Base-by-base conservation (phyloP, 2,888 invertebrate species). In the Biston stratarius region DNA sequence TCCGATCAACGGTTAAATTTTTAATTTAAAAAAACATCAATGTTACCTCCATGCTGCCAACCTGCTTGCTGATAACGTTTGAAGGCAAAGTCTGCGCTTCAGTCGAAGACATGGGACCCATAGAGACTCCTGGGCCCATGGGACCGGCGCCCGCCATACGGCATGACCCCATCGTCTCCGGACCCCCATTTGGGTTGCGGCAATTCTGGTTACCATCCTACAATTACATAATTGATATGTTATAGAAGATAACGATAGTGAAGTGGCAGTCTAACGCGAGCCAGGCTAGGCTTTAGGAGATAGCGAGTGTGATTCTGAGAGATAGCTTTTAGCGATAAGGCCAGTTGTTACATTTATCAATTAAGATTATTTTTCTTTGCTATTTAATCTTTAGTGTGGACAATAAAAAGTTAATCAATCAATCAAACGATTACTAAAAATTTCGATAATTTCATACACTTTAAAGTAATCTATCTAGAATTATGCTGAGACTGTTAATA, bases 31-130 rank as follows among this genome's bases (percentile, higher is more conserved):
- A 58, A 47, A 61, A 42, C 8, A 67, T 74, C 70, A 77, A 78
- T 78, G 75, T 86, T 90, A 97, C 97, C 94, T 97, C 97, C 95
- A 97, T 96, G 73, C 96, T 96, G 74, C 96, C 95, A 36, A 95
- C 92, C 83, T 97, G 97, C 86, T 97, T 97, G 85, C 95, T 96
- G 79, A 97, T 96, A 69, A 97, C 96, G 86, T 97, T 97, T 74
- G 96, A 96, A 42, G 96, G 96, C 80, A 97, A 88, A 12, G 97
- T 96, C 85, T 97, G 97, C 48, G 96, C 95, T 80, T 96, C 96
- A 65, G 95, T 94, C 47, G 85, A 83, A 0, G 95, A 94, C 93
- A 93, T 92, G 51, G 90, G 86, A 5, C 92, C 92, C 92, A 93
- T 92, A 0, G 92, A 86, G 24, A 88, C 93, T 0, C 92, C 90